phyloP scores from a whole-genome alignment of 2,113 vertebrate genomes.

The Hydrolagus affinis region DNA sequence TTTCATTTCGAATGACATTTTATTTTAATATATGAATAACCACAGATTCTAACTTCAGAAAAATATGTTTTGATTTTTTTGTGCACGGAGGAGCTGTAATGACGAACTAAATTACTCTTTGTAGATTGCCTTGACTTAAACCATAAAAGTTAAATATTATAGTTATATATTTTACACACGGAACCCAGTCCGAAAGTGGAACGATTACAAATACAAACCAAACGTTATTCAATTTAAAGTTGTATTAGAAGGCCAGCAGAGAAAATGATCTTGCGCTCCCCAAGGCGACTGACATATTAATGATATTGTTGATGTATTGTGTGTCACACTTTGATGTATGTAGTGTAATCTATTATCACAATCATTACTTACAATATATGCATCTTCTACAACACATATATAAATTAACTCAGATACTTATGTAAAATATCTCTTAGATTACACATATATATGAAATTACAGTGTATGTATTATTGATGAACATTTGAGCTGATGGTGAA shows the following conservation, averaged over 20 bases:
- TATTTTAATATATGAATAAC: background rate
- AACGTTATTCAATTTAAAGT: background rate
- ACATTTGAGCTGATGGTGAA: too few species aligned
- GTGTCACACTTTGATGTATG: too few species aligned
- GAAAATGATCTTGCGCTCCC: background rate
- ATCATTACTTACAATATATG: background rate
- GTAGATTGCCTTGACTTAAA: background rate
- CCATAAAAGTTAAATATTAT: background rate
- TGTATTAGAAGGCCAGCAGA: background rate
- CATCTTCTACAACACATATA: too few species aligned
- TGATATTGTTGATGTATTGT: too few species aligned
- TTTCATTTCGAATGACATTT: background rate
- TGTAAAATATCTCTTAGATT: too few species aligned
- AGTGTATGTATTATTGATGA: too few species aligned
- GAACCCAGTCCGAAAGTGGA: background rate
- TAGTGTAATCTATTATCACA: too few species aligned
- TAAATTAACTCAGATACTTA: too few species aligned
- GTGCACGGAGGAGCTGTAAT: background rate
- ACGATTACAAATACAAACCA: too few species aligned
- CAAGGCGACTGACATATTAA: background rate
- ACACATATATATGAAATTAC: too few species aligned
- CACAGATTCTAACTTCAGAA: background rate
- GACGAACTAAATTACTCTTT: background rate
- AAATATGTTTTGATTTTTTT: background rate
- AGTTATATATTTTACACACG: background rate